Evolutionary conservation across 2,113 vertebrate genomes (phyloP).

Genomic region (Atlantisia rogersi): DNA sequence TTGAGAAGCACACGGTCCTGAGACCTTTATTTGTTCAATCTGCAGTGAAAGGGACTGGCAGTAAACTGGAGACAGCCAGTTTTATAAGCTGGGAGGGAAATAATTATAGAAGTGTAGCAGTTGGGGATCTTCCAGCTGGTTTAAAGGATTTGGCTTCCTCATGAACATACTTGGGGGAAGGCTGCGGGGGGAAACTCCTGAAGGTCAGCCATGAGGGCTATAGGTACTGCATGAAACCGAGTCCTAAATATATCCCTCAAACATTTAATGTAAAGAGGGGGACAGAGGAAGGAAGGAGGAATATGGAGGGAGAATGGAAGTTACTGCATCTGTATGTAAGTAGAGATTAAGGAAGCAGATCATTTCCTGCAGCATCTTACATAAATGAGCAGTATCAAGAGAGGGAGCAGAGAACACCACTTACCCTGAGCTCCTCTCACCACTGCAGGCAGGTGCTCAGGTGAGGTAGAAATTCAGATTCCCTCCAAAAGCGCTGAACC

Average conservation of each 20-base stretch:
- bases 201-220: not conserved
- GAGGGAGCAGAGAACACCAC: not conserved
- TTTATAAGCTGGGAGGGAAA: constrained; percentile 60
- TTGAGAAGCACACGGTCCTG: not conserved
- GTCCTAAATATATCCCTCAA: not conserved
- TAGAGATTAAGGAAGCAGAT: not conserved
- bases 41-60: constrained; percentile 29
- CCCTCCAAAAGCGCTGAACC: not conserved
- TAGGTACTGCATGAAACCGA: not conserved
- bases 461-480: not conserved
- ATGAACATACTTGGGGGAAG: not conserved
- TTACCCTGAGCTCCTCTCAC: not conserved
- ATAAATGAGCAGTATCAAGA: not conserved
- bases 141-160: constrained; percentile 34
- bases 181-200: not conserved
- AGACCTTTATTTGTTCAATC: constrained; percentile 50
- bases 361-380: not conserved
- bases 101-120: constrained; percentile 10
- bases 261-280: not conserved
- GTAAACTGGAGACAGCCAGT: constrained; percentile 31
- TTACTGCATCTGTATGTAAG: not conserved
- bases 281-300: not conserved
- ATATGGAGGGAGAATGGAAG: not conserved
- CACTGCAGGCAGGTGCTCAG: fast-evolving
- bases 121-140: constrained; percentile 42